A percentile compares a stretch with the other conserved stretches of the same genome.
These are phyloP conservation scores for Momotus momota DNA, from an alignment of 2,797 vertebrate species.

Conservation along the genomic window DNA sequence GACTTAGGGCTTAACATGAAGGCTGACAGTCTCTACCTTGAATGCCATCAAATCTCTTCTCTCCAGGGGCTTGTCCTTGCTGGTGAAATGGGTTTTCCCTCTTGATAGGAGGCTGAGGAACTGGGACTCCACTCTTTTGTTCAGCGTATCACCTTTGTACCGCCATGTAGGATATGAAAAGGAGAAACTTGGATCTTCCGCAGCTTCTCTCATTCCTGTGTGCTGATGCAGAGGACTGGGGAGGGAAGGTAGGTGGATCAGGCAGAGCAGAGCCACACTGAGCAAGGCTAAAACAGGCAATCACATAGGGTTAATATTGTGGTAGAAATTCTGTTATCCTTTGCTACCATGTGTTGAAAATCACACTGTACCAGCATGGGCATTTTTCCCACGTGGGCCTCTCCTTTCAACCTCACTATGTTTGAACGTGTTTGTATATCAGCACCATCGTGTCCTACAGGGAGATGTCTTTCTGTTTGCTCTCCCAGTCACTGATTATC, in stretches of 20 bases:
- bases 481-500: slow-evolving; percentile 28
- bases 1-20: background rate
- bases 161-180: background rate
- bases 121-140: background rate
- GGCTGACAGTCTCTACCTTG: background rate
- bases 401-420: background rate
- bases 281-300: background rate
- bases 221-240: background rate
- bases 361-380: fast-evolving
- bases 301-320: background rate
- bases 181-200: background rate
- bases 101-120: background rate
- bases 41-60: background rate
- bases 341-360: background rate
- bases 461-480: slow-evolving; percentile 26
- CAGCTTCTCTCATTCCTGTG: background rate
- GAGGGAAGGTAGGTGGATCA: background rate
- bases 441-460: background rate
- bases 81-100: background rate
- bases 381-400: background rate
- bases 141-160: background rate
- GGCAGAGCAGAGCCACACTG: background rate
- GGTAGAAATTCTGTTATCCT: background rate
- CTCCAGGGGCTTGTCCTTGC: background rate
- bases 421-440: background rate